Conservation (phyloP, 2,888 invertebrate genomes). For the Drosophila demipolita region DNA sequence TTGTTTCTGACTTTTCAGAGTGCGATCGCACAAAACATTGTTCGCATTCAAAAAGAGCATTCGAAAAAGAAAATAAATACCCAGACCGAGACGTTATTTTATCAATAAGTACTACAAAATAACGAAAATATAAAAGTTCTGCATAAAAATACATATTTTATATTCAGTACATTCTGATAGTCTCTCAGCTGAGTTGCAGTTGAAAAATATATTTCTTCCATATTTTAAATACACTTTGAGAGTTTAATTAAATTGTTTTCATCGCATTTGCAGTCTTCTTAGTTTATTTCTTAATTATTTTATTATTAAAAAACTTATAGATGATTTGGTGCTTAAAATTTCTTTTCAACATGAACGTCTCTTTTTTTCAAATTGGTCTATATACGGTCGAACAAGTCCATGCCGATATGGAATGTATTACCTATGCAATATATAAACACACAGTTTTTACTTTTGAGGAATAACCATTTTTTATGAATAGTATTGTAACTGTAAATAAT, state of each 20-base stretch:
- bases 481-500: background rate
- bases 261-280: background rate
- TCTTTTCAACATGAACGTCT: background rate
- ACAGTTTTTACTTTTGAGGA: background rate
- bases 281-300: background rate
- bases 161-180: background rate
- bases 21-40: constrained; percentile 10
- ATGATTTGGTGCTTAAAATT: background rate
- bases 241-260: background rate
- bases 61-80: constrained; percentile 1
- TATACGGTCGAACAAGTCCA: background rate
- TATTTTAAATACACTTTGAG: background rate
- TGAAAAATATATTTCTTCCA: background rate
- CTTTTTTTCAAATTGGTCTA: background rate
- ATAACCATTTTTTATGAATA: background rate
- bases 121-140: too few relatives aligned
- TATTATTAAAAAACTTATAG: background rate
- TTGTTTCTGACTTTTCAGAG: constrained; percentile 14
- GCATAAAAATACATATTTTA: background rate
- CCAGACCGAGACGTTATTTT: background rate
- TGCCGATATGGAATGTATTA: background rate
- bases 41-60: background rate
- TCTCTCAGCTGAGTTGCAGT: background rate
- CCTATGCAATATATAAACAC: background rate
- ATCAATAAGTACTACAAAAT: background rate